These are phyloP conservation scores for Sapayoa aenigma DNA, from an alignment of 2,113 vertebrate species.

Conservation along the genomic window DNA sequence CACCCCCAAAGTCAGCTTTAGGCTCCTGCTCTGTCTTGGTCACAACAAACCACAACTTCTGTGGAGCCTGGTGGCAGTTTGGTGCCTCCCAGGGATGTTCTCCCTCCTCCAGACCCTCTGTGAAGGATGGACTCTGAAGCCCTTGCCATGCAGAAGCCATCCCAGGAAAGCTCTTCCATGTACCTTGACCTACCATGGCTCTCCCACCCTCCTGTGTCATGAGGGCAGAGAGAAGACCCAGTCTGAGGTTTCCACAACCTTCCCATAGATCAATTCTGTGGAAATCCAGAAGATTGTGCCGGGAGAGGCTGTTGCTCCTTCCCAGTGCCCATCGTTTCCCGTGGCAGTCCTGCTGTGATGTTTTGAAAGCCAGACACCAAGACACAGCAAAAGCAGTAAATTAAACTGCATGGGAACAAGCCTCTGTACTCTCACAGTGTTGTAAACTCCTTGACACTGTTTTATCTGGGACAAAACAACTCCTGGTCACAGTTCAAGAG, in stretches of 20 bases:
- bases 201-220: background rate
- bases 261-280: background rate
- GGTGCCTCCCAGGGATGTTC: background rate
- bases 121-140: background rate
- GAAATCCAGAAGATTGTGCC: background rate
- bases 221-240: background rate
- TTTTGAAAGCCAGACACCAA: background rate
- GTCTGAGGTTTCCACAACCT: background rate
- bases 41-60: background rate
- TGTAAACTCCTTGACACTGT: background rate
- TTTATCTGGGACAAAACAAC: background rate
- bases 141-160: background rate
- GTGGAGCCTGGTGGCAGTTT: background rate
- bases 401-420: background rate
- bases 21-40: background rate
- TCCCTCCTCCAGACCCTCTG: background rate
- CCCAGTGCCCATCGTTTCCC: background rate
- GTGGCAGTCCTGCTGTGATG: background rate
- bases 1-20: background rate
- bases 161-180: background rate
- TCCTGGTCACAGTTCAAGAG: background rate
- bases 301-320: background rate
- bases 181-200: background rate
- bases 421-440: background rate
- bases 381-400: background rate